A percentile compares a stretch with the other conserved stretches of the same genome.
phyloP scores from a whole-genome alignment of 2,113 vertebrate species.

The Sebastes schlegelii region DNA sequence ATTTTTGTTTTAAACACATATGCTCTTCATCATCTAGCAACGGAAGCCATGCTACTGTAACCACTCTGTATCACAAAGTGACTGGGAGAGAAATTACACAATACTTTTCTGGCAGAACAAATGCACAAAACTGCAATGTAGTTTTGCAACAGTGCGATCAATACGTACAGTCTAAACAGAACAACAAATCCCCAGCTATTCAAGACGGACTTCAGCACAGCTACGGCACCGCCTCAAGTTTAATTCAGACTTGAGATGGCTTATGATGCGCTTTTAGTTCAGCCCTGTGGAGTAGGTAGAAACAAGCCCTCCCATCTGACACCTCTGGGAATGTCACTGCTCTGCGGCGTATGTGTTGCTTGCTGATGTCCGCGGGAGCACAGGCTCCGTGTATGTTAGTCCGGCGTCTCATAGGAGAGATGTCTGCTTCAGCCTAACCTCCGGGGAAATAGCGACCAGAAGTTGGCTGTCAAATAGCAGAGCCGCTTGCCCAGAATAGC shows the following conservation, averaged over 20 bases:
- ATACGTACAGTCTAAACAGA: conserved; percentile 7
- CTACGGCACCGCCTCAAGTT: conserved; percentile 2
- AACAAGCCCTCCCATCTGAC: conserved; percentile 60
- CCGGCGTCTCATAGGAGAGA: conserved; percentile 59
- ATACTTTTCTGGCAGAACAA: conserved; percentile 44
- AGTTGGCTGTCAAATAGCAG: conserved; percentile 73
- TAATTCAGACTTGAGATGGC: conserved; percentile 38
- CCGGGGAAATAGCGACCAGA: conserved; percentile 73
- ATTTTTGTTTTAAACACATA: conserved; percentile 1
- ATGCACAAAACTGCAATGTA: conserved; percentile 33
- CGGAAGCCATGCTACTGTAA: conserved; percentile 12
- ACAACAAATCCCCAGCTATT: conserved; percentile 22
- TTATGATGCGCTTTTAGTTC: conserved; percentile 45
- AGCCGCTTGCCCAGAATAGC: conserved; percentile 69
- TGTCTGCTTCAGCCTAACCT: conserved; percentile 64
- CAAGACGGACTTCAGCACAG: conserved; percentile 13
- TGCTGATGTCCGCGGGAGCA: conserved; percentile 58
- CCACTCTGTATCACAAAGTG: conserved; percentile 16
- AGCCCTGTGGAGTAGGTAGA: conserved; percentile 41
- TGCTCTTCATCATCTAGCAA: conserved; percentile 15
- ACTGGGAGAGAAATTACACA: conserved; percentile 40
- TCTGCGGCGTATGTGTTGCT: conserved; percentile 52
- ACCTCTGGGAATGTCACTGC: conserved; percentile 60
- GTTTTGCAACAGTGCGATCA: conserved; percentile 20
- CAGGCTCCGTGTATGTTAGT: conserved; percentile 58